Evolutionary conservation across 1,140 invertebrate species (phyloP), one percentile per base, ranked within the genome.

Genomic region (Piezodorus guildinii): DNA sequence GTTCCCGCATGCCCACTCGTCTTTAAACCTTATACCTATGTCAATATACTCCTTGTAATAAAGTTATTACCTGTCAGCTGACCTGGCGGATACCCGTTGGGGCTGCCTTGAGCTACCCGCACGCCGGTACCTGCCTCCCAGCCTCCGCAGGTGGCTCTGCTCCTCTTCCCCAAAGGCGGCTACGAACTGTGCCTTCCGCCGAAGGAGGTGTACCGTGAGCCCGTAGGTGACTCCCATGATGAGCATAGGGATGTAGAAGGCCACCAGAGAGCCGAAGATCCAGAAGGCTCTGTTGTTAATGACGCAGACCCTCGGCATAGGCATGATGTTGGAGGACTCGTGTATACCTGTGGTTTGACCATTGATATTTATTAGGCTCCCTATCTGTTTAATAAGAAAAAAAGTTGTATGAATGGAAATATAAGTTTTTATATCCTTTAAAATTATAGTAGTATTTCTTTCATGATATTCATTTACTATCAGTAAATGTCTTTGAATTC

Each of bases 211-310:
- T 10, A 95, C 90, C 1, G 94, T 97, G 23, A 94, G 78, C 0
- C 88, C 83, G 70, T 95, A 96, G 0, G 91, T 92, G 27, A 90
- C 81, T 30, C 94, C 83, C 90, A 94, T 94, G 60, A 92, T 89
- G 45, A 92, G 75, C 83, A 96, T 91, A 1, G 94, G 94, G 51
- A 96, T 85, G 76, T 95, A 95, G 76, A 97, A 97, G 39, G 82
- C 91, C 54, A 94, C 83, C 68, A 96, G 75, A 0, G 91, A 94
- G 0, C 89, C 90, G 70, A 92, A 89, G 5, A 91, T 84, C 78
- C 89, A 90, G 77, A 92, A 94, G 14, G 86, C 80, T 15, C 86
- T 77, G 75, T 92, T 93, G 75, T 90, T 90, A 70, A 94, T 94
- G 56, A 87, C 85, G 75, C 91, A 94, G 27, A 81, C 72, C 25